These are phyloP conservation scores for Bombus terrestris DNA, from an alignment of 1,140 invertebrate species.

Conservation along the genomic window DNA sequence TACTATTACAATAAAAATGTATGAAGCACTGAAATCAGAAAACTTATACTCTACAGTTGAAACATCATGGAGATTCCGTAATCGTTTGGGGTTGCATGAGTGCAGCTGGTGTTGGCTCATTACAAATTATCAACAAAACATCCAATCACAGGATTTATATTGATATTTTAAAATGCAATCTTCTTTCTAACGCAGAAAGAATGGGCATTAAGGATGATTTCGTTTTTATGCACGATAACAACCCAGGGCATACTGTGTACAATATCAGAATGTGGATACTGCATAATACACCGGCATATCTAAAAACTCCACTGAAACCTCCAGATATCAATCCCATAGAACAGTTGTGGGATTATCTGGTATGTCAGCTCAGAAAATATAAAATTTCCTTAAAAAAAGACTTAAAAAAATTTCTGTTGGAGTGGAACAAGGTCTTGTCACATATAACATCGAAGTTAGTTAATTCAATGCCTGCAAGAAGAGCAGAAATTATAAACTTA, in stretches of 20 bases:
- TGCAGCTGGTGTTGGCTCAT: not conserved
- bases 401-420: no score
- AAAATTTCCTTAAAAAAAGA: no score
- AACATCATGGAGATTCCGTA: not conserved
- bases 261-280: not conserved
- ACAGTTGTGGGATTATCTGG: not conserved
- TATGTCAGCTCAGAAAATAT: not conserved
- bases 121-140: not conserved
- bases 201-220: conserved; percentile 15
- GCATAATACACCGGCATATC: not conserved
- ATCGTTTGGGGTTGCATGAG: not conserved
- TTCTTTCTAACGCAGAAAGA: not conserved
- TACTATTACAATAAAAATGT: not conserved
- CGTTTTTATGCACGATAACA: not conserved
- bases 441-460: not conserved
- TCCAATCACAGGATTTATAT: not conserved
- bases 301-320: no score
- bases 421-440: no score
- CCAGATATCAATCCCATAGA: not conserved
- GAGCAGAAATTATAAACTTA: not conserved
- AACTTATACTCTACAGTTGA: not conserved
- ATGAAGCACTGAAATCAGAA: not conserved
- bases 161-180: not conserved
- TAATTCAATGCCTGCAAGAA: not conserved
- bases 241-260: not conserved